Percentiles rank a stretch among this genome's conserved stretches.
phyloP scores from a whole-genome alignment of 2,113 vertebrate species.

The Alethe diademata region DNA sequence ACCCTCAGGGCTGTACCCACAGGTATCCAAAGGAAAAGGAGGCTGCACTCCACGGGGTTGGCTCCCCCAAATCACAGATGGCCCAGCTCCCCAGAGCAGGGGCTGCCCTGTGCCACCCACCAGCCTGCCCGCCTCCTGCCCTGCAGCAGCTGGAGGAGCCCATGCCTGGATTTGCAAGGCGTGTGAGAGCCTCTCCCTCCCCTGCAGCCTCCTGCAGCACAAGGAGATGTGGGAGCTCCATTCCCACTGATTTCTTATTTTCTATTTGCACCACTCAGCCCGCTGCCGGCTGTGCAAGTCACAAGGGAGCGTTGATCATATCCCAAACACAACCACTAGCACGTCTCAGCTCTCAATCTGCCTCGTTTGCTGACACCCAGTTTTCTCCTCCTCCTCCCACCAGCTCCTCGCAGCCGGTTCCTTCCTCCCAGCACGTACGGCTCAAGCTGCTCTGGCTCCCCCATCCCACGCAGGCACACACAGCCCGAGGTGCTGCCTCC shows the following conservation, averaged over 20 bases:
- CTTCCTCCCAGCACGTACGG: not conserved
- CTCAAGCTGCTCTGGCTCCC: conserved; percentile 25
- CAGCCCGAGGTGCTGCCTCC: not conserved
- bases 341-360: conserved; percentile 35
- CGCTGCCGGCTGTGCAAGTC: conserved; percentile 24
- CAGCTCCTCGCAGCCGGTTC: conserved; percentile 4
- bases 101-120: not conserved
- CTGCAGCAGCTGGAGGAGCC: not conserved
- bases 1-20: not conserved
- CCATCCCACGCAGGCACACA: not conserved
- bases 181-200: not conserved
- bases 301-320: conserved; percentile 23
- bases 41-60: not conserved
- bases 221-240: not conserved
- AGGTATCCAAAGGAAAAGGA: not conserved
- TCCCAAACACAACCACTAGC: not conserved
- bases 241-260: not conserved
- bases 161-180: not conserved
- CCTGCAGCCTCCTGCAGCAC: not conserved
- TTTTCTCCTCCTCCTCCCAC: conserved; percentile 41
- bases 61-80: fast-evolving
- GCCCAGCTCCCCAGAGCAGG: not conserved
- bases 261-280: not conserved
- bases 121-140: not conserved
- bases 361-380: conserved; percentile 30